phyloP scores from a whole-genome alignment of 1,140 invertebrate species.

The Orchesella cincta region DNA sequence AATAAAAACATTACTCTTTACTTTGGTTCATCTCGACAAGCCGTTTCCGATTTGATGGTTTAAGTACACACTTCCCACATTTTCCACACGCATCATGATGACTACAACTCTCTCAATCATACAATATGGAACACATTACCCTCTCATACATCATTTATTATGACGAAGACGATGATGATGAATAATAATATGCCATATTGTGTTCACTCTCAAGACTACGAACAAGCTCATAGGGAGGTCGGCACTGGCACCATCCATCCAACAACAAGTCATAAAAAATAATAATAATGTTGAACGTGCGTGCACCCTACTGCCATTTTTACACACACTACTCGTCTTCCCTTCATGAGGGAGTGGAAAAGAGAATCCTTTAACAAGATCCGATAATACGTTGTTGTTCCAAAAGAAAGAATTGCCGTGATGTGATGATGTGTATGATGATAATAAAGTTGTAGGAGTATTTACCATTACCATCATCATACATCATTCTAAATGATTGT shows the following conservation, averaged over 20 bases:
- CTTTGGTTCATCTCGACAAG: not conserved
- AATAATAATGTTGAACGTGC: not conserved
- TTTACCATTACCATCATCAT: not conserved
- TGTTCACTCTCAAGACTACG: not conserved
- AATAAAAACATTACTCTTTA: constrained; percentile 14
- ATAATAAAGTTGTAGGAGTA: too few relatives aligned
- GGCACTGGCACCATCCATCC: not conserved
- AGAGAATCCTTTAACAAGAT: not conserved
- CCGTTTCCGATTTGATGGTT: not conserved
- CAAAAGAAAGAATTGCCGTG: too few relatives aligned
- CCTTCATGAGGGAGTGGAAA: too few relatives aligned
- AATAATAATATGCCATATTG: not conserved
- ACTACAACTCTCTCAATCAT: not conserved
- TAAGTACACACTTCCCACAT: not conserved
- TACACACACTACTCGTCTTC: not conserved
- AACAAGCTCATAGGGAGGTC: constrained; percentile 9
- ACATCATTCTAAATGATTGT: too few relatives aligned
- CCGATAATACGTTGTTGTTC: too few relatives aligned
- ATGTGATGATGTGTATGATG: too few relatives aligned
- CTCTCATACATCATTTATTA: not conserved
- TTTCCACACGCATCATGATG: too few relatives aligned
- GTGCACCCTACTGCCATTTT: constrained; percentile 9
- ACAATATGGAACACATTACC: constrained; percentile 25
- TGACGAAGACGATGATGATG: not conserved
- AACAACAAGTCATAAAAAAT: constrained; percentile 15